phyloP scores from a whole-genome alignment of 1,140 invertebrate genomes.

The Kradibia gibbosae region DNA sequence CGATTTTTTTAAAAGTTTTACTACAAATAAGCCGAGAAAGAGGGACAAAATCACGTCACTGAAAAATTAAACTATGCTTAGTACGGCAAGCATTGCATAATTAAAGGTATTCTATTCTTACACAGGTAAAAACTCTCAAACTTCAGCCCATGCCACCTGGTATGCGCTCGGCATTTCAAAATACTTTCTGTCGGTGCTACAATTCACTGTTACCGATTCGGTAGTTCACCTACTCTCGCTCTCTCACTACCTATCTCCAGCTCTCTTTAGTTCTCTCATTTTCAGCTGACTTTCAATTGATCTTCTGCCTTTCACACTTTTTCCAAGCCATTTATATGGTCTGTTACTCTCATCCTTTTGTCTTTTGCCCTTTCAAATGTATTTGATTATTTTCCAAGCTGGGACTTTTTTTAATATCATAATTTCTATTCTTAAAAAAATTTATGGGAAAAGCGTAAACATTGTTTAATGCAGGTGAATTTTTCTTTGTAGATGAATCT shows the following conservation, averaged over 20 bases:
- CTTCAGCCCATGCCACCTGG: background rate
- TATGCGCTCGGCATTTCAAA: background rate
- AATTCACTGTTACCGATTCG: background rate
- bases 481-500: no score
- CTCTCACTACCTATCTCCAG: background rate
- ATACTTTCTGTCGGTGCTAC: background rate
- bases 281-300: background rate
- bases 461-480: background rate
- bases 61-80: background rate
- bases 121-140: conserved; percentile 11
- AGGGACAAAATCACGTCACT: background rate
- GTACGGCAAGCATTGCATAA: no score
- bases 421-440: background rate
- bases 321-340: background rate
- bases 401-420: background rate
- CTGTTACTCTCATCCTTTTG: background rate
- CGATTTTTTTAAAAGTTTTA: background rate
- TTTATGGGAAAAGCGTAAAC: background rate
- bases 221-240: background rate
- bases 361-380: background rate
- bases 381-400: background rate
- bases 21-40: background rate
- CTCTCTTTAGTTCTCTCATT: background rate
- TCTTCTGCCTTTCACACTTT: background rate
- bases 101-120: background rate